phyloP scores from a whole-genome alignment of 2,797 vertebrate species.

The Pangasius djambal region DNA sequence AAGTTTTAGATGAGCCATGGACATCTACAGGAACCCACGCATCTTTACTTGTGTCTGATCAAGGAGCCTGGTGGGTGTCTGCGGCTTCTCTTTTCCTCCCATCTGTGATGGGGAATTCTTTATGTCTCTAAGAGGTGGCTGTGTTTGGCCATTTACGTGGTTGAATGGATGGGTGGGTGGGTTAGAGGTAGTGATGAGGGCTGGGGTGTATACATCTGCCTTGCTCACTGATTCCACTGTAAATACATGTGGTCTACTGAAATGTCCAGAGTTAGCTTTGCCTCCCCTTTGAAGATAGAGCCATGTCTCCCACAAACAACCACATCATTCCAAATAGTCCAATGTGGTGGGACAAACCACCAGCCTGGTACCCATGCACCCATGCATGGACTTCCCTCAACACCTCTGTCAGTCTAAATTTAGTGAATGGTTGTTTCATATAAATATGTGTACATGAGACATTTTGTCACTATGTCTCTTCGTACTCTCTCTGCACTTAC shows the following conservation, averaged over 20 bases:
- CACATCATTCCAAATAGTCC: constrained; percentile 54
- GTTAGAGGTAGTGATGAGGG: constrained; percentile 52
- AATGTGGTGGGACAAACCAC: constrained; percentile 53
- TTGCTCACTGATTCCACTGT: constrained; percentile 56
- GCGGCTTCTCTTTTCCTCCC: constrained; percentile 54
- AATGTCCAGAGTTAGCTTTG: constrained; percentile 55
- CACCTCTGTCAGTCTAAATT: constrained; percentile 37
- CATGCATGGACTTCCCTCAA: constrained; percentile 44
- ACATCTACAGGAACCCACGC: constrained; percentile 41
- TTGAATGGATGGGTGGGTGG: constrained; percentile 42
- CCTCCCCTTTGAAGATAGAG: constrained; percentile 52
- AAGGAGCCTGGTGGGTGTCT: constrained; percentile 52
- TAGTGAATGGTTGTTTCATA: constrained; percentile 41
- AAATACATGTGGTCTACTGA: constrained; percentile 58
- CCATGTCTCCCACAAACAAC: constrained; percentile 55
- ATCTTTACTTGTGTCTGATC: constrained; percentile 46
- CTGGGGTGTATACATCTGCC: constrained; percentile 56
- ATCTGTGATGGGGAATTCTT: constrained; percentile 59
- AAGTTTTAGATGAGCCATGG: constrained; percentile 53
- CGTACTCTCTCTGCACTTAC: constrained; percentile 48
- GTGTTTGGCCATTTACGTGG: constrained; percentile 62
- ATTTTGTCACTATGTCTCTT: constrained; percentile 36
- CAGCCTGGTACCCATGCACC: constrained; percentile 44
- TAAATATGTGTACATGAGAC: constrained; percentile 39
- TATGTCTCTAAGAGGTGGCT: constrained; percentile 52